Percentiles rank a stretch among this genome's conserved stretches.
Conservation (phyloP, 2,888 invertebrate species). For the Raillietiella orientalis region DNA sequence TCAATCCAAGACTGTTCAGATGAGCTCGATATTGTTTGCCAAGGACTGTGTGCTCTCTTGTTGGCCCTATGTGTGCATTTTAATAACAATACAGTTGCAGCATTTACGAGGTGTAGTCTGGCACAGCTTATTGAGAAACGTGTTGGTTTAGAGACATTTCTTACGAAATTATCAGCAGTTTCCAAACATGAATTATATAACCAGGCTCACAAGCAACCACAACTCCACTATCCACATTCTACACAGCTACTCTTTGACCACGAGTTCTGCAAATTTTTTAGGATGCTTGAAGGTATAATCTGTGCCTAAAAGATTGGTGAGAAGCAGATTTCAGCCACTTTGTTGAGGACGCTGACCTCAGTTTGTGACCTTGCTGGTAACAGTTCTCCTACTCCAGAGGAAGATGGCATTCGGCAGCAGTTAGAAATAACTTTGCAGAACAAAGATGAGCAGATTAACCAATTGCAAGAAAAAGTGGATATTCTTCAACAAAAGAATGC, state of each 20-base stretch:
- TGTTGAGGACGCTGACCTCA: too few relatives aligned
- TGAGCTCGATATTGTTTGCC: slow-evolving; percentile 57
- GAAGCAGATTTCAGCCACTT: too few relatives aligned
- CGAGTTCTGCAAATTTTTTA: slow-evolving; percentile 75
- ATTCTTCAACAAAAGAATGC: too few relatives aligned
- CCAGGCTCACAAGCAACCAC: slow-evolving; percentile 70
- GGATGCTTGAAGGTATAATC: slow-evolving; percentile 15
- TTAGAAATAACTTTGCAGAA: too few relatives aligned
- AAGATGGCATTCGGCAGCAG: too few relatives aligned
- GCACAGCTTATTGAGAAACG: slow-evolving; percentile 54
- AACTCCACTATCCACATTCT: slow-evolving; percentile 37
- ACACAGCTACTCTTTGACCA: slow-evolving; percentile 62
- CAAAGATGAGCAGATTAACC: slow-evolving; percentile 7
- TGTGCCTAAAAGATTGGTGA: too few relatives aligned
- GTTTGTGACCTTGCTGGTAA: too few relatives aligned
- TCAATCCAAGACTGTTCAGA: slow-evolving; percentile 1
- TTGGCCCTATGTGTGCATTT: slow-evolving; percentile 70
- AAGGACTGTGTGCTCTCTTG: slow-evolving; percentile 64
- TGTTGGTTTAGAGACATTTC: slow-evolving; percentile 60
- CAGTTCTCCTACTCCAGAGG: too few relatives aligned
- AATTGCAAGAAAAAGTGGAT: slow-evolving; percentile 6
- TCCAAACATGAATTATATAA: slow-evolving; percentile 67
- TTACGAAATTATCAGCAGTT: slow-evolving; percentile 51
- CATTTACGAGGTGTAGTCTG: slow-evolving; percentile 30
- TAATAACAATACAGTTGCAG: slow-evolving; percentile 44